Conservation (phyloP, 2,797 vertebrate species). For the Lepilemur septentrionalis region DNA sequence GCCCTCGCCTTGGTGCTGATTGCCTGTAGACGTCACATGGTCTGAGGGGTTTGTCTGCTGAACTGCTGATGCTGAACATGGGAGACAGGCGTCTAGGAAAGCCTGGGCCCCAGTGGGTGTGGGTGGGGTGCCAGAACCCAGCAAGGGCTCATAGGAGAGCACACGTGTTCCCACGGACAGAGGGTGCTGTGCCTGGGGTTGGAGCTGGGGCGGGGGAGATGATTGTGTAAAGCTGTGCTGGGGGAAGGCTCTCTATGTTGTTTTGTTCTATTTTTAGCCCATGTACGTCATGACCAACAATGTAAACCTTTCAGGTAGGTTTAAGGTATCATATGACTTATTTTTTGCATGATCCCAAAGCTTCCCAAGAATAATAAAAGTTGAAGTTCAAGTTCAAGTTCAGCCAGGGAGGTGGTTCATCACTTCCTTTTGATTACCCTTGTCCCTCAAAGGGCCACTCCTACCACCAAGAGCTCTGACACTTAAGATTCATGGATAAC, state of each 20-base stretch:
- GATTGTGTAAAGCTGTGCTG: background rate
- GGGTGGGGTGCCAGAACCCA: background rate
- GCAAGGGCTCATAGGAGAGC: too few species aligned
- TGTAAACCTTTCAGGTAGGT: background rate
- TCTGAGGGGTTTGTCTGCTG: background rate
- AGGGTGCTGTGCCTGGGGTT: background rate
- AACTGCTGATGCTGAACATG: background rate
- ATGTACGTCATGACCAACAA: background rate
- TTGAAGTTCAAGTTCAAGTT: background rate
- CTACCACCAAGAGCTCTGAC: background rate
- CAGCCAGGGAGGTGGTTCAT: background rate
- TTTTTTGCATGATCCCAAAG: background rate
- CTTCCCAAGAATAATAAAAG: background rate
- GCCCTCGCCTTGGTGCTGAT: too few species aligned
- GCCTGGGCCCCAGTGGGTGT: accelerated
- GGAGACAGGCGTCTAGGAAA: background rate
- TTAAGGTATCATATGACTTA: background rate
- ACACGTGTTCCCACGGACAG: background rate
- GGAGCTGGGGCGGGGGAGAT: background rate
- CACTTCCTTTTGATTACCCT: background rate
- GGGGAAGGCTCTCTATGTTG: background rate
- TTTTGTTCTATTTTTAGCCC: background rate
- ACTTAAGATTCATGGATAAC: background rate
- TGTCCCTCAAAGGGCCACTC: background rate
- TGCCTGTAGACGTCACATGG: background rate